Base-by-base conservation (phyloP, 2,113 vertebrate species). In the Cavia aperea region DNA sequence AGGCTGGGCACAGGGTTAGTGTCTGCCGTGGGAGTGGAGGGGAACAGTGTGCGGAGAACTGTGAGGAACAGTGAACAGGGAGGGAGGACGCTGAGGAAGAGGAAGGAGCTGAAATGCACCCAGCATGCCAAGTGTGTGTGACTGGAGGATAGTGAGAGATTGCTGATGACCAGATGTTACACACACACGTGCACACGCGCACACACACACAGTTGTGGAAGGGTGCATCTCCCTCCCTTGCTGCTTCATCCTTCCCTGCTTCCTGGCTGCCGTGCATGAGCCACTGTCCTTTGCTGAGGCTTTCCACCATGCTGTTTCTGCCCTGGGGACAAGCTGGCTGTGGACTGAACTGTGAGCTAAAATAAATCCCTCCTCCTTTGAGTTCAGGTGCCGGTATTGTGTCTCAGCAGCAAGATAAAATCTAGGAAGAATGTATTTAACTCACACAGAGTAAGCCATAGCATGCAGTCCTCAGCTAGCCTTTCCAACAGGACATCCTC, bases 21-120 rank as follows among this genome's bases (percentile, higher is more conserved):
- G 3, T 19, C n/a, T 43, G 1, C 4, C 5, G 4, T 7, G 33
- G 9, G 9, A n/a, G 49, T 66, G 39, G 29, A 23, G 62, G 12
- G 54, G 8, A 10, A 23, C 39, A 77, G 39, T 16, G 13, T 29
- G 7, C 5, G 7, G 9, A 29, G 39, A 43, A 63, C 6, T 9
- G 36, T 9, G 43, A n/a, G 56, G 56, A 56, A 5, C 26, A 12
- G 54, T 18, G 36, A 79, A 23, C 29, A 13, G 9, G 7, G 14
- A 49, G 23, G 16, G 51, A 16, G 16, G 88, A 26, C 29, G 0
- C 3, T 12, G 15, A 15, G 18, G 36, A 3, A 36, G 0, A 56
- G 15, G 68, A 65, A 24, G 15, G 18, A 49, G 29, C 19, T 6
- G 24, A 87, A 68, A 4, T n/a, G 31, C n/a, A 43, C 33, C 36